Evolutionary conservation across 2,797 vertebrate genomes (phyloP), one percentile per base, ranked within the genome.

Genomic region (Carcharodon carcharias): DNA sequence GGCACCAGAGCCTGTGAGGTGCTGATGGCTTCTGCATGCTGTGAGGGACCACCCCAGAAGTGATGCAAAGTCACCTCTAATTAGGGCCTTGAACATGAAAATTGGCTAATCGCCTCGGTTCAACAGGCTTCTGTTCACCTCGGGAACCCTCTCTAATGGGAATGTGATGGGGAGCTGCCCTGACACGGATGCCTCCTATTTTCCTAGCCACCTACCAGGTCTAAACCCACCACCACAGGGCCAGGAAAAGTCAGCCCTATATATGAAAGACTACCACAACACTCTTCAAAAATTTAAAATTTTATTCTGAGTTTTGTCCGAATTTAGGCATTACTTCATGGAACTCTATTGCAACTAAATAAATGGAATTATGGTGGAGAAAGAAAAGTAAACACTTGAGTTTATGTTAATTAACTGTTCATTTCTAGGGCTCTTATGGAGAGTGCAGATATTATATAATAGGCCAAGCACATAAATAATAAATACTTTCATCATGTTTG

Each of bases 401-500:
- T 3, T 95, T 95, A 77, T 77, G 94, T 23, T 95, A 95, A 95
- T 95, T 77, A 73, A 77, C 94, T 95, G 7, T 95, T 69, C 8
- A 77, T 31, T 95, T 95, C 69, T 14, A 95, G 21, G 50, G 28
- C 50, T 77, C 35, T 73, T 56, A 69, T 54, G 69, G 94, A 54
- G 50, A 95, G 94, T 35, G 94, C 67, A 26, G 28, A 58, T 12
- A 67, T 95, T 73, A 77, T 77, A 95, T 77, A 95, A 95, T 58
- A 71, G 94, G 7, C 50, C 94, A 95, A 56, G 69, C 2, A 77
- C 31, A 95, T 95, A 73, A 95, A 95, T 95, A 95, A 73, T 95
- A 77, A 54, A 95, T 95, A 73, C 11, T 95, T 54, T 95, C 69
- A 56, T 95, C 67, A 95, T 56, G 94, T 95, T 73, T 71, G 50